Base-by-base conservation (phyloP, 2,888 invertebrate genomes). In the Pyrochroa serraticornis region DNA sequence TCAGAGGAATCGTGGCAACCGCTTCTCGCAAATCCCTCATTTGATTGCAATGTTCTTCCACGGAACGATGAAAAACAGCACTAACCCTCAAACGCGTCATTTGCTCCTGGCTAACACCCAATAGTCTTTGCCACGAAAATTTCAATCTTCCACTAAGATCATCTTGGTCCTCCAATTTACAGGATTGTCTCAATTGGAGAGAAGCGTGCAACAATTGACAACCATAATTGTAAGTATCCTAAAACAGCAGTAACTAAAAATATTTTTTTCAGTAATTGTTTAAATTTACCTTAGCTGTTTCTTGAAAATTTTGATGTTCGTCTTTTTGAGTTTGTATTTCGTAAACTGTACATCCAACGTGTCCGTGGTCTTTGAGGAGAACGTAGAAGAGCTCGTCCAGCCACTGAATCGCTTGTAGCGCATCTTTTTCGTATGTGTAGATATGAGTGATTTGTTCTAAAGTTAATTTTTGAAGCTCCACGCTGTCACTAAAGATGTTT, bases 221-320 rank as follows among this genome's bases (percentile, higher is more conserved):
- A 9, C 92, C 92, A 71, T 92, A 93, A 66, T 91, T 89, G 76
- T 87, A 91, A 10, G 91, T 91, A 46, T 89, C 88, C 91, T 92
- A 76, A 37, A 77, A 9, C 34, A 7, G 10, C 8, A 44, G 7
- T 36, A 32, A 37, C 33, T 31, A 31, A 32, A 3, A 14, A 9
- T 39, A 39, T 36, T 22, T 39, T 10, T n/a, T 31, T 14, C 1
- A 7, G 30, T 44, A 13, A 2, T 47, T 46, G 7, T 30, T 48
- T 8, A 32, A 37, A 13, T 5, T 5, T 79, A 91, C 91, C 81
- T 87, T 87, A 41, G 91, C 91, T 42, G 91, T 91, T 74, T 90
- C 87, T 75, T 91, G 90, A 77, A 91, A 88, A 59, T 86, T 84
- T 72, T 87, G 86, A 74, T 90, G 85, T 68, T 91, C 89, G 60